Evolutionary conservation across 2,888 invertebrate genomes (phyloP).

Genomic region (Neoitamus cyanurus): DNA sequence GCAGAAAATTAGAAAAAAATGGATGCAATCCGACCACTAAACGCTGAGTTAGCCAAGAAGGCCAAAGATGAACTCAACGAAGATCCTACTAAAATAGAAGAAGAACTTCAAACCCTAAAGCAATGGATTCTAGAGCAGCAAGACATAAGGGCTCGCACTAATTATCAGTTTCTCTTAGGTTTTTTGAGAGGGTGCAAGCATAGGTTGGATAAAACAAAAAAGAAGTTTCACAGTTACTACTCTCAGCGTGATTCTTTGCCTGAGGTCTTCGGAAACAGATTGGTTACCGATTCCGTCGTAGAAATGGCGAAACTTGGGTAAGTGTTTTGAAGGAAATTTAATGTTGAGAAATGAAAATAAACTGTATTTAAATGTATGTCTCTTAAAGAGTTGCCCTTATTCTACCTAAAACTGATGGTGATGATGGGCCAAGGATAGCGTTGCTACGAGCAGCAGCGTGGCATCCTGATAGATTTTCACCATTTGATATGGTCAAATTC

Average conservation of each 20-base stretch:
- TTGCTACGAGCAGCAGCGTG: not conserved
- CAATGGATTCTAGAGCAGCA: constrained; percentile 72
- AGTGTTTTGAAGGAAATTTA: not conserved
- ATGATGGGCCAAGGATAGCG: not conserved
- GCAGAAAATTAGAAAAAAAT: not conserved
- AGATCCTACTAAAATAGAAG: not conserved
- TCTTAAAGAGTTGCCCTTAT: not conserved
- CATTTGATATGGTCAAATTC: constrained; percentile 67
- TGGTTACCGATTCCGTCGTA: not conserved
- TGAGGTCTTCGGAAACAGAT: not conserved
- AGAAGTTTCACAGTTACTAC: not conserved
- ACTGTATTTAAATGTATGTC: not conserved
- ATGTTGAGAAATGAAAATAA: not conserved
- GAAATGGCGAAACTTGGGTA: not conserved
- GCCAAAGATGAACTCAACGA: not conserved
- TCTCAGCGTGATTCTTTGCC: not conserved
- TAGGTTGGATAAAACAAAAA: constrained; percentile 66
- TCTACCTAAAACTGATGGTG: not conserved
- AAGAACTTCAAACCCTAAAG: not conserved
- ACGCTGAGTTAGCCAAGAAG: not conserved
- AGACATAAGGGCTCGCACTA: constrained; percentile 70
- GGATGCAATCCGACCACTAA: not conserved
- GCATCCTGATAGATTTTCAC: constrained; percentile 64
- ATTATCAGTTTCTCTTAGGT: constrained; percentile 71
- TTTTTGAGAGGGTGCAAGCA: constrained; percentile 74